These are phyloP conservation scores for Endotricha flammealis DNA, from an alignment of 2,888 invertebrate genomes.

Conservation along the genomic window DNA sequence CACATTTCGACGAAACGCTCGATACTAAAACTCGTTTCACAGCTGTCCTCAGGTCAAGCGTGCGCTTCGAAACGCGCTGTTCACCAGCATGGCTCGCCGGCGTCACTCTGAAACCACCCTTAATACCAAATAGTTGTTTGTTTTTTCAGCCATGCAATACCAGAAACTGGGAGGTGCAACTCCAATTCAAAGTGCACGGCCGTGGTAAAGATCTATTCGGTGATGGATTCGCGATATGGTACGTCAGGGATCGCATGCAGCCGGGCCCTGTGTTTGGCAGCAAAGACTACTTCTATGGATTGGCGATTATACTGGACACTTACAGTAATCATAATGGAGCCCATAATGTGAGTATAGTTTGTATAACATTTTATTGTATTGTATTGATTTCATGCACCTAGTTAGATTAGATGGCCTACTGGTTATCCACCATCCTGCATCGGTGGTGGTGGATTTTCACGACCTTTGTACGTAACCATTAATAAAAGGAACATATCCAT, in stretches of 20 bases:
- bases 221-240: conserved; percentile 98
- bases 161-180: conserved; percentile 97
- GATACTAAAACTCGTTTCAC: too few species aligned
- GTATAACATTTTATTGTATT: not conserved
- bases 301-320: conserved; percentile 96
- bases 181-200: conserved; percentile 97
- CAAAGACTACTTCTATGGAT: conserved; percentile 92
- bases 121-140: conserved; percentile 2
- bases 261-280: conserved; percentile 96
- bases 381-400: too few species aligned
- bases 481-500: too few species aligned
- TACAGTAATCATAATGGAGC: conserved; percentile 99
- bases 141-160: conserved; percentile 86
- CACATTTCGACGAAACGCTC: too few species aligned
- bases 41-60: too few species aligned
- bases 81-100: too few species aligned
- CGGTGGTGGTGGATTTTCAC: too few species aligned
- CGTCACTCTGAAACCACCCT: too few species aligned
- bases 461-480: too few species aligned
- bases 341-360: conserved; percentile 88
- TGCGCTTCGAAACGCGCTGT: too few species aligned
- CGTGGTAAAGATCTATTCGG: conserved; percentile 96
- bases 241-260: conserved; percentile 85
- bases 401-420: too few species aligned
- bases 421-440: too few species aligned